Conservation (phyloP, 2,113 vertebrate species). For the Dipodomys stephensi region DNA sequence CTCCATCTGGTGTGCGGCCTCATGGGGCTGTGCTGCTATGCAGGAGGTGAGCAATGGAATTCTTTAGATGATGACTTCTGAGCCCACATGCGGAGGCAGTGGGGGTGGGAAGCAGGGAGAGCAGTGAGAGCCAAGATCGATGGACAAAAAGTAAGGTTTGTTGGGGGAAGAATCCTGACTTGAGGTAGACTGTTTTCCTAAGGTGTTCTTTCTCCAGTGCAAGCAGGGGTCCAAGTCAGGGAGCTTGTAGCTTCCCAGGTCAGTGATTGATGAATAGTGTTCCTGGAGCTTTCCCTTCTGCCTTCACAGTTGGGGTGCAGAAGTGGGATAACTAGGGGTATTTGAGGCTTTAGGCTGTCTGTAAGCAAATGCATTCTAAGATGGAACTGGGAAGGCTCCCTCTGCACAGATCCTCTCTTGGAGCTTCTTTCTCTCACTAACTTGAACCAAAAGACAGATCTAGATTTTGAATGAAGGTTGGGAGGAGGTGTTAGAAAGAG, state of each 20-base stretch:
- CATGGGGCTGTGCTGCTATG: slow-evolving; percentile 82
- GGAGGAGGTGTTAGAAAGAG: slow-evolving; percentile 65
- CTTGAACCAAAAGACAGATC: slow-evolving; percentile 82
- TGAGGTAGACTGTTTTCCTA: slow-evolving; percentile 54
- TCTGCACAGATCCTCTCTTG: slow-evolving; percentile 83
- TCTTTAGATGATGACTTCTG: slow-evolving; percentile 83
- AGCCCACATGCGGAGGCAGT: slow-evolving; percentile 81
- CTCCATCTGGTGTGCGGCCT: slow-evolving; percentile 83
- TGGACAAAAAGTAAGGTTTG: slow-evolving; percentile 70
- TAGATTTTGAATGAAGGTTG: slow-evolving; percentile 77
- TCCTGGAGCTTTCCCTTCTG: slow-evolving; percentile 73
- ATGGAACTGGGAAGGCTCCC: slow-evolving; percentile 82
- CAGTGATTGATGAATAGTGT: slow-evolving; percentile 65
- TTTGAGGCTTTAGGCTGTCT: slow-evolving; percentile 83
- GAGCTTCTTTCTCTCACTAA: slow-evolving; percentile 87
- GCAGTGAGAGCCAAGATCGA: slow-evolving; percentile 76
- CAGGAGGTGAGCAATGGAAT: slow-evolving; percentile 84
- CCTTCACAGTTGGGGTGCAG: slow-evolving; percentile 75
- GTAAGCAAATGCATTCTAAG: slow-evolving; percentile 85
- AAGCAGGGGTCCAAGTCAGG: not conserved
- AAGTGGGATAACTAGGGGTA: slow-evolving; percentile 80
- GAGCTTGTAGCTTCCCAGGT: slow-evolving; percentile 29
- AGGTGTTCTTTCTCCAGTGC: slow-evolving; percentile 46
- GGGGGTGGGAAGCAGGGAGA: slow-evolving; percentile 75
- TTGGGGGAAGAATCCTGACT: slow-evolving; percentile 40